Conservation (phyloP, 2,113 vertebrate genomes). For the Platanista minor region DNA sequence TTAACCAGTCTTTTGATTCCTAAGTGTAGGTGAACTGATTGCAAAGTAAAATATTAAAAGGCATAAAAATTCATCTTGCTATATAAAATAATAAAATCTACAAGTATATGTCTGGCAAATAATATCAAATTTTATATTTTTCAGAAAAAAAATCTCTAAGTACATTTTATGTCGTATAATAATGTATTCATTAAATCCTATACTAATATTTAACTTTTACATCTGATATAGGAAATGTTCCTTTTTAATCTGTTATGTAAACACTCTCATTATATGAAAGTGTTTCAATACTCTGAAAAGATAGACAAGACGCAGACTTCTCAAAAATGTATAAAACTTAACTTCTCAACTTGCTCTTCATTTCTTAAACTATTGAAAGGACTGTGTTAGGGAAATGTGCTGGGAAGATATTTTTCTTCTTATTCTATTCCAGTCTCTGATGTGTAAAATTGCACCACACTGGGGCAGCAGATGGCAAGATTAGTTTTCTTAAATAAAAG, state of each 20-base stretch:
- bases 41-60: not conserved
- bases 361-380: not conserved
- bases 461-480: conserved; percentile 80
- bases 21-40: not conserved
- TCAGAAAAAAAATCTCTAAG: not conserved
- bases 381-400: not conserved
- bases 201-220: not conserved
- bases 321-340: not conserved
- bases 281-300: not conserved
- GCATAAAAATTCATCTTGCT: not conserved
- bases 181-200: not conserved
- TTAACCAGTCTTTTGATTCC: not conserved
- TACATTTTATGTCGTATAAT: not conserved
- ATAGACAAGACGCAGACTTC: not conserved
- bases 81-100: not conserved
- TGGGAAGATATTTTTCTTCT: not conserved
- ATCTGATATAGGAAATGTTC: not conserved
- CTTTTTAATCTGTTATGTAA: not conserved
- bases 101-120: not conserved
- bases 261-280: not conserved
- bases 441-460: conserved; percentile 75
- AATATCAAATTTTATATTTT: not conserved
- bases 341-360: not conserved
- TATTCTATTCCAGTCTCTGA: not conserved
- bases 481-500: conserved; percentile 42